A percentile compares a stretch with the other conserved stretches of the same genome.
Conservation (phyloP, 2,113 vertebrate species). For the Hydropotes inermis region DNA sequence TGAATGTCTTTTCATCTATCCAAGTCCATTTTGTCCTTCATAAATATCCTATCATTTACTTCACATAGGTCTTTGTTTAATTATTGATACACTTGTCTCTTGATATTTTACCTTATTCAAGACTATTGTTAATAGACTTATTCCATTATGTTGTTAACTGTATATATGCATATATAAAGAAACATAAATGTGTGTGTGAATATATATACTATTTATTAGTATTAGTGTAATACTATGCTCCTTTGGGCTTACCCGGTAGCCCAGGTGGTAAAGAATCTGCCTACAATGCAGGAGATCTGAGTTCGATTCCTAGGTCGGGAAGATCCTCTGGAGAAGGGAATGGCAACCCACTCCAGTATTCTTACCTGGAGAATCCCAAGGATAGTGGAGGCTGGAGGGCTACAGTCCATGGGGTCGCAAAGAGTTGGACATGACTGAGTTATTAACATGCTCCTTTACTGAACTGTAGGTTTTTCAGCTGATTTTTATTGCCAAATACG, state of each 20-base stretch:
- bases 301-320: fast-evolving
- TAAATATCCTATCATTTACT: not conserved
- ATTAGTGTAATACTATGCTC: not conserved
- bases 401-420: not conserved
- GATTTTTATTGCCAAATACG: not conserved
- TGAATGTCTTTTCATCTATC: not conserved
- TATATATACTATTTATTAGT: not conserved
- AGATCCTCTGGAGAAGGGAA: not conserved
- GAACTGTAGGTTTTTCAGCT: not conserved
- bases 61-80: not conserved
- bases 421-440: not conserved
- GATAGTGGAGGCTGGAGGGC: not conserved
- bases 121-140: not conserved
- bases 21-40: not conserved
- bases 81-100: not conserved
- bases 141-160: not conserved
- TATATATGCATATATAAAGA: not conserved
- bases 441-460: not conserved
- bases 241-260: not conserved
- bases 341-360: not conserved
- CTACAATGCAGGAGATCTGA: not conserved
- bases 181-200: not conserved
- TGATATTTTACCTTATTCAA: not conserved
- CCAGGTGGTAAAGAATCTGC: not conserved
- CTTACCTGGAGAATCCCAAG: not conserved